Conservation (phyloP, 2,797 vertebrate species). For the Hyperoplus immaculatus region DNA sequence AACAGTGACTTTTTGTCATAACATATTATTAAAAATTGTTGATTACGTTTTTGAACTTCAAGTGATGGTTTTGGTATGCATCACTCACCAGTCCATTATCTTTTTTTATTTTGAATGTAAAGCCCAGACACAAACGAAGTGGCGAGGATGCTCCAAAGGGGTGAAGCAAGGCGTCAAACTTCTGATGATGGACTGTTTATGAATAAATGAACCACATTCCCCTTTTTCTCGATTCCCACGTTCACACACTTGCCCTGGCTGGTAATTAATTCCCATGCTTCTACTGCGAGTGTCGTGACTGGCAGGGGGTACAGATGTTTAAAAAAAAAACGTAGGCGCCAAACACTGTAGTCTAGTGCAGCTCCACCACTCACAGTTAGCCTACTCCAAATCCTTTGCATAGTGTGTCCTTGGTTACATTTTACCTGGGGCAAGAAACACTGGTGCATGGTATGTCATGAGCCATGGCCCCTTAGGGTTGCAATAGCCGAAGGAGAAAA, state of each 20-base stretch:
- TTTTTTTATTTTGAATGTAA: too few relatives aligned
- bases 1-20: not conserved
- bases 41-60: not conserved
- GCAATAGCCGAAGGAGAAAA: constrained; percentile 25
- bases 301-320: constrained; percentile 24
- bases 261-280: constrained; percentile 77
- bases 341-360: constrained; percentile 2
- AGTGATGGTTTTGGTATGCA: not conserved
- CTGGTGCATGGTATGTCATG: constrained; percentile 52
- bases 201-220: constrained; percentile 67
- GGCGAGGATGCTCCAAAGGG: constrained; percentile 19
- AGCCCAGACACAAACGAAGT: not conserved
- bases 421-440: constrained; percentile 18
- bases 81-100: not conserved
- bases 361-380: not conserved
- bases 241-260: constrained; percentile 58
- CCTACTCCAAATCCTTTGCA: not conserved
- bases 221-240: constrained; percentile 50
- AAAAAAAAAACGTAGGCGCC: not conserved
- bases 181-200: constrained; percentile 57
- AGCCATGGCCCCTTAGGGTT: constrained; percentile 44
- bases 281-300: constrained; percentile 35
- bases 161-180: constrained; percentile 41
- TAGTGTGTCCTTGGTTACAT: constrained; percentile 39
- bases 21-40: not conserved